phyloP scores from a whole-genome alignment of 1,140 invertebrate species.

The Drosophila bipectinata region DNA sequence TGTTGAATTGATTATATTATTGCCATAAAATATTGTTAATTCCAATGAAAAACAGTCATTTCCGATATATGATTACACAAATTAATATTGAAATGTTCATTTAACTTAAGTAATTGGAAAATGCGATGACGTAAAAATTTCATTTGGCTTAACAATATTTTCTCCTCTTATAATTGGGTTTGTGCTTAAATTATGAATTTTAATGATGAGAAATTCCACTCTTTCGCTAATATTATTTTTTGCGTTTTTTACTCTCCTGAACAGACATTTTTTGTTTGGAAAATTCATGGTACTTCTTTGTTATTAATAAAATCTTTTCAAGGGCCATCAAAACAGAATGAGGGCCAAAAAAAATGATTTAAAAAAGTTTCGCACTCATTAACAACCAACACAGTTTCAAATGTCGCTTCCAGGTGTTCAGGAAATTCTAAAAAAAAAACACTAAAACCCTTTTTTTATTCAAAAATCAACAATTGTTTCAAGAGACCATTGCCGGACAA shows the following conservation, averaged over 20 bases:
- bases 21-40: slow-evolving; percentile 12
- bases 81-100: slow-evolving; percentile 19
- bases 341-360: background rate
- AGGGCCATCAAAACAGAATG: background rate
- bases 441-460: slow-evolving; percentile 38
- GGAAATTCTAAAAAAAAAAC: slow-evolving; percentile 40
- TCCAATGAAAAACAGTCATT: background rate
- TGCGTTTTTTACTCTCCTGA: background rate
- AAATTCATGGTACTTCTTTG: background rate
- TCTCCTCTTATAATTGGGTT: background rate
- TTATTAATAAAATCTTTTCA: slow-evolving; percentile 10
- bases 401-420: slow-evolving; percentile 29
- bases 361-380: slow-evolving; percentile 23
- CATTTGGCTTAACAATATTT: background rate
- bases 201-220: background rate
- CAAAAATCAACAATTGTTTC: slow-evolving; percentile 58
- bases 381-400: slow-evolving; percentile 23
- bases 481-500: slow-evolving; percentile 37
- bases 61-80: slow-evolving; percentile 9
- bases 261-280: background rate
- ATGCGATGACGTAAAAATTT: background rate
- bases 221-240: background rate
- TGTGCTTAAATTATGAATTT: background rate
- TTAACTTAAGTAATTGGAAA: slow-evolving; percentile 6
- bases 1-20: slow-evolving; percentile 23